Evolutionary conservation across 1,140 invertebrate genomes (phyloP).

Genomic region (Amphibalanus amphitrite): DNA sequence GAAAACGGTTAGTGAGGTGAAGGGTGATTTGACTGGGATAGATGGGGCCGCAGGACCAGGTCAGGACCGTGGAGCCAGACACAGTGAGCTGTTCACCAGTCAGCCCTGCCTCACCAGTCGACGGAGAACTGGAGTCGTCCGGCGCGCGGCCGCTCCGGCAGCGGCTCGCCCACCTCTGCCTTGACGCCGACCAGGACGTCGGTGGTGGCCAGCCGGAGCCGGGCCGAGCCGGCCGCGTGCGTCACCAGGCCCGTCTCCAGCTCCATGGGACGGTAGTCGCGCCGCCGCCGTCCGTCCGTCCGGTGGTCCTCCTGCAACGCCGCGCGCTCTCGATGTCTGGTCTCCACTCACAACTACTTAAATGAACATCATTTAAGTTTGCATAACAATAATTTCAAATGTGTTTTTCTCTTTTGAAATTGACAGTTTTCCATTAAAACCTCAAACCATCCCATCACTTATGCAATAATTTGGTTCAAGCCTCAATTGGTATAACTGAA

Average conservation of each 20-base stretch:
- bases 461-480: no score
- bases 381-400: conserved; percentile 10
- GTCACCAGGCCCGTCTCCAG: conserved; percentile 74
- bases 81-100: no score
- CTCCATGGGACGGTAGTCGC: conserved; percentile 75
- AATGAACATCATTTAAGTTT: conserved; percentile 12
- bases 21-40: no score
- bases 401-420: background rate
- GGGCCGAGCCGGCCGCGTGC: conserved; percentile 75
- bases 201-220: conserved; percentile 69
- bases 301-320: conserved; percentile 58
- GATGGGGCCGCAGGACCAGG: no score
- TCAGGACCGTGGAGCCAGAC: no score
- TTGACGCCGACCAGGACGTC: conserved; percentile 85
- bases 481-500: no score
- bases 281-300: conserved; percentile 64
- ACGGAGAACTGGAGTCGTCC: conserved; percentile 91
- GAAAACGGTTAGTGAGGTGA: no score
- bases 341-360: background rate
- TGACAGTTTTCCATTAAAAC: background rate
- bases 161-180: conserved; percentile 69
- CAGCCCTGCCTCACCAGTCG: conserved; percentile 50
- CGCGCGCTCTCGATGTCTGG: background rate
- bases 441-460: background rate
- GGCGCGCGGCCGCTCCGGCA: conserved; percentile 47